These are phyloP conservation scores for Eubasilissa regina DNA, from an alignment of 1,140 invertebrate species.

Conservation along the genomic window DNA sequence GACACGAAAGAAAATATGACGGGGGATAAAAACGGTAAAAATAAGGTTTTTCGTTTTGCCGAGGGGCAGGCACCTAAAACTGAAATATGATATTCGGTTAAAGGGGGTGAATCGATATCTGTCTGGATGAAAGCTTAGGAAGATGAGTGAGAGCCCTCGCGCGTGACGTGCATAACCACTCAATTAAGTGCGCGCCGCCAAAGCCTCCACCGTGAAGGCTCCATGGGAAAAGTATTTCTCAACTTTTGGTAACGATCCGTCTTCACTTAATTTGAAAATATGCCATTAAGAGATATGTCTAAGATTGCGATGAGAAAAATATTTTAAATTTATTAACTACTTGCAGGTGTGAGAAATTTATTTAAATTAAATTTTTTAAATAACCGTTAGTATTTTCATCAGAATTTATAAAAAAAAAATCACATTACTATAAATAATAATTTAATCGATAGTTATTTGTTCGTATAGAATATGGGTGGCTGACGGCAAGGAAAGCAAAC, in stretches of 20 bases:
- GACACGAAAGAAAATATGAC: conserved; percentile 17
- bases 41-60: not conserved
- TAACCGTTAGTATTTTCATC: too few species aligned
- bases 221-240: conserved; percentile 18
- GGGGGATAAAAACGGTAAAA: not conserved
- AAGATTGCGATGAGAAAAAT: too few species aligned
- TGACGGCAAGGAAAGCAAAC: too few species aligned
- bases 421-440: too few species aligned
- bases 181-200: conserved; percentile 16
- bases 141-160: conserved; percentile 16
- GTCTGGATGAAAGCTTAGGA: conserved; percentile 32
- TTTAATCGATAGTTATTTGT: too few species aligned
- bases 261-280: conserved; percentile 14
- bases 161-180: conserved; percentile 38
- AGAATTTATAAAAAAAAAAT: too few species aligned
- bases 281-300: not conserved
- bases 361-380: too few species aligned
- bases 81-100: conserved; percentile 43
- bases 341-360: too few species aligned
- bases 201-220: conserved; percentile 2
- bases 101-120: conserved; percentile 38
- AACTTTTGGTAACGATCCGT: conserved; percentile 7
- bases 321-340: too few species aligned
- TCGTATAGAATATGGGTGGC: too few species aligned
- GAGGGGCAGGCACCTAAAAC: conserved; percentile 1